Evolutionary conservation across 2,113 vertebrate genomes (phyloP), one percentile per base, ranked within the genome.

Genomic region (Sigmodon hispidus): DNA sequence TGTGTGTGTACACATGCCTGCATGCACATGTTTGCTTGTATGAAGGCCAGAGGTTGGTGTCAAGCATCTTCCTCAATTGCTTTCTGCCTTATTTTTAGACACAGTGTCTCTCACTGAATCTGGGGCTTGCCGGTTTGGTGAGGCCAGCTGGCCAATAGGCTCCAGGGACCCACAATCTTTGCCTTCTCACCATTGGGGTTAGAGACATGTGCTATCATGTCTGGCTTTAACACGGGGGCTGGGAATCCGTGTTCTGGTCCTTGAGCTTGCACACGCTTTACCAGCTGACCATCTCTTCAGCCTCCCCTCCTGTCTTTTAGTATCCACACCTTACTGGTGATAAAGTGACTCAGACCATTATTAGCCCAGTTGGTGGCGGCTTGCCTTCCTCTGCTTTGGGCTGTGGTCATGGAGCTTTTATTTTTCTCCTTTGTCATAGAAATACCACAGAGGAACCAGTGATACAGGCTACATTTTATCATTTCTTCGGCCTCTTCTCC

Each of bases 401-500:
- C 57, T 22, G 5, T 8, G 40, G 63, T 43, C 69, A 76, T 43
- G 3, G 21, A 69, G 75, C 75, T 48, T 52, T 59, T 36, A 21
- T 63, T 94, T 92, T 52, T 0, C 88, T 63, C 43, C n/a, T 22
- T 43, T 69, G 22, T 91, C 52, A 59, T 16, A 29, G 55, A 40
- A 36, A 59, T 10, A 26, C 24, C 89, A 57, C 63, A 93, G 83
- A 94, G 90, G 94, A 36, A 8, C 10, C 72, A 72, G 90, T 45
- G 52, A 90, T 69, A 89, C 43, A 90, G 52, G 93, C 87, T 55
- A 48, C 29, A 67, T 16, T 29, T 96, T 8, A 40, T 34, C 4
- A 40, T 94, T 70, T 95, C 87, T 79, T 93, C 45, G 94, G 43
- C 3, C 65, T 96, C 69, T 92, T 87, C 69, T 90, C 7, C 10